Percentiles rank a stretch among this genome's conserved stretches.
These are phyloP conservation scores for Oscheius onirici DNA, from an alignment of 2,888 invertebrate species.

Conservation along the genomic window DNA sequence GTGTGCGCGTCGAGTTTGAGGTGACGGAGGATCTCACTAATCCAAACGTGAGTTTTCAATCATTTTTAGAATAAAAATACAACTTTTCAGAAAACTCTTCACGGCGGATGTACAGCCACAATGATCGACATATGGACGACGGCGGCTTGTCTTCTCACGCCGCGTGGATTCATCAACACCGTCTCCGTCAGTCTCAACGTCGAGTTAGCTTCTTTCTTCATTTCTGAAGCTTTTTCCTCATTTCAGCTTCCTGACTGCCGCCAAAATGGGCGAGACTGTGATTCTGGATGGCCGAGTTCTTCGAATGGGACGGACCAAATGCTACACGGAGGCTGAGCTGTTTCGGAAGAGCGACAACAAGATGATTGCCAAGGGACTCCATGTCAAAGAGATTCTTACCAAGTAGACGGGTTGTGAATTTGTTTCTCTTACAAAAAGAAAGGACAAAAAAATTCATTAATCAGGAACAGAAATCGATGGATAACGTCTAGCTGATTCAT, in stretches of 20 bases:
- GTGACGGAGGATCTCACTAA: constrained; percentile 61
- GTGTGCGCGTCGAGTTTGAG: constrained; percentile 62
- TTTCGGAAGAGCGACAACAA: constrained; percentile 81
- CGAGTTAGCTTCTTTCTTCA: constrained; percentile 75
- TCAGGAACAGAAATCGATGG: no score
- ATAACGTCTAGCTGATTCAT: no score
- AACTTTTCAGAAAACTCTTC: constrained; percentile 49
- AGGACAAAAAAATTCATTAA: no score
- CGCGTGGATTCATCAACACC: constrained; percentile 77
- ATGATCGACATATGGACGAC: constrained; percentile 67
- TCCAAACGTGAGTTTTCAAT: constrained; percentile 33
- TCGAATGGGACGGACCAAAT: constrained; percentile 78
- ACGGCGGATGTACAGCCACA: constrained; percentile 67
- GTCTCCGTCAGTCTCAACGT: constrained; percentile 86
- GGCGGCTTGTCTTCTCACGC: constrained; percentile 68
- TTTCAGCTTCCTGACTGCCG: constrained; percentile 83
- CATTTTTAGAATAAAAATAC: not conserved
- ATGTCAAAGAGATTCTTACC: constrained; percentile 78
- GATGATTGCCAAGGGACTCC: constrained; percentile 83
- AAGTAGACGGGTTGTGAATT: not conserved
- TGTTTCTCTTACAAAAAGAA: no score
- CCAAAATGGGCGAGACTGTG: constrained; percentile 82
- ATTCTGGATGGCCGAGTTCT: constrained; percentile 83
- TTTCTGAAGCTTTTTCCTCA: not conserved
- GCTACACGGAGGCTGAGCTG: constrained; percentile 77